Evolutionary conservation across 2,113 vertebrate species (phyloP).

Genomic region (Saguinus midas): DNA sequence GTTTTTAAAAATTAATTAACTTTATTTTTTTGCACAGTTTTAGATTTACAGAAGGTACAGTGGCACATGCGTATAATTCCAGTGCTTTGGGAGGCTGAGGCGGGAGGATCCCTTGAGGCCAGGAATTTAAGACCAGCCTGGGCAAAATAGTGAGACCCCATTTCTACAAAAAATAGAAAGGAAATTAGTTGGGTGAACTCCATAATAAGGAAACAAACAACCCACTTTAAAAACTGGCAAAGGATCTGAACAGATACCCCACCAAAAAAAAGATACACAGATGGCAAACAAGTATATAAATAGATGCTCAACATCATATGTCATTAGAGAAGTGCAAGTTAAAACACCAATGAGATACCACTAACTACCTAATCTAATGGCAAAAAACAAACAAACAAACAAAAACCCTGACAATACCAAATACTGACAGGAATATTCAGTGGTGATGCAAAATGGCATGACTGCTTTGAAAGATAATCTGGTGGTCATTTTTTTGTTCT

Average conservation of each 20-base stretch:
- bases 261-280: neutral
- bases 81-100: too few species aligned
- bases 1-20: neutral
- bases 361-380: neutral
- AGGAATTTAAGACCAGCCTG: too few species aligned
- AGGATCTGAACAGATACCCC: neutral
- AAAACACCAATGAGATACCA: neutral
- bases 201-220: slow-evolving; percentile 28
- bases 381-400: neutral
- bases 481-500: neutral
- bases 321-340: neutral
- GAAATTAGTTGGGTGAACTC: neutral
- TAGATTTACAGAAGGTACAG: neutral
- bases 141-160: too few species aligned
- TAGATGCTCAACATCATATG: neutral
- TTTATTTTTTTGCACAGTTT: neutral
- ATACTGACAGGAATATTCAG: neutral
- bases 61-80: too few species aligned
- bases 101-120: too few species aligned
- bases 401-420: neutral
- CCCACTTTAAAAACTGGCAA: neutral
- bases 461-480: neutral
- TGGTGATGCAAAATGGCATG: neutral
- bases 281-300: neutral
- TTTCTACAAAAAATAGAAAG: too few species aligned